Base-by-base conservation (phyloP, 1,140 invertebrate species). In the Drosophila oshimai region DNA sequence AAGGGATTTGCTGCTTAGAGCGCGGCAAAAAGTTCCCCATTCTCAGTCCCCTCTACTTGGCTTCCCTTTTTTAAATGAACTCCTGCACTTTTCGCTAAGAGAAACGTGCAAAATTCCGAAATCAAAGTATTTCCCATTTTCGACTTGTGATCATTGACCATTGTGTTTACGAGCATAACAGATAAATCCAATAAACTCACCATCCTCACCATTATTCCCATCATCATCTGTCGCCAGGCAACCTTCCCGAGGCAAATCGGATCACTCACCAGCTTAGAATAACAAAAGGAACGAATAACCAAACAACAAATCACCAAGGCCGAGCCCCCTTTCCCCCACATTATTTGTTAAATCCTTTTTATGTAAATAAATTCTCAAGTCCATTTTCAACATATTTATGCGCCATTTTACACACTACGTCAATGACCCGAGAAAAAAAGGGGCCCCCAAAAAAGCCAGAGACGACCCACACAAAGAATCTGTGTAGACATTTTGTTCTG, bases 321-420 rank as follows among this genome's bases (percentile, higher is more conserved):
- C 58, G 26, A 65, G 31, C 31, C 51, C 60, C 45, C 49, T 51
- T 73, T 57, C 24, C 24, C 18, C 58, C 70, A n/a, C n/a, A n/a
- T 64, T 74, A 84, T 84, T 84, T 84, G 80, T 87, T 80, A 86
- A 86, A 86, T 87, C 81, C 80, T 69, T 87, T 86, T 86, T 87
- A 86, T 86, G 80, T 86, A 86, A 86, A 86, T 86, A 86, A 86
- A 86, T 86, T 86, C 81, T 76, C 75, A 68, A 86, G 80, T 86
- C 80, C 81, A 86, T 86, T 87, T 80, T 67, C 80, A 87, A 86
- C 83, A 87, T 86, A 86, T 86, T 86, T 86, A 87, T 86, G 80
- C 80, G 81, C 81, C 80, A 87, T 87, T 86, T 86, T 87, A 72
- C 81, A 84, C 77, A 81, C 77, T 50, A 50, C 50, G 51, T 64